A percentile compares a stretch with the other conserved stretches of the same genome.
Conservation (phyloP, 2,797 vertebrate genomes). For the Artibeus jamaicensis region DNA sequence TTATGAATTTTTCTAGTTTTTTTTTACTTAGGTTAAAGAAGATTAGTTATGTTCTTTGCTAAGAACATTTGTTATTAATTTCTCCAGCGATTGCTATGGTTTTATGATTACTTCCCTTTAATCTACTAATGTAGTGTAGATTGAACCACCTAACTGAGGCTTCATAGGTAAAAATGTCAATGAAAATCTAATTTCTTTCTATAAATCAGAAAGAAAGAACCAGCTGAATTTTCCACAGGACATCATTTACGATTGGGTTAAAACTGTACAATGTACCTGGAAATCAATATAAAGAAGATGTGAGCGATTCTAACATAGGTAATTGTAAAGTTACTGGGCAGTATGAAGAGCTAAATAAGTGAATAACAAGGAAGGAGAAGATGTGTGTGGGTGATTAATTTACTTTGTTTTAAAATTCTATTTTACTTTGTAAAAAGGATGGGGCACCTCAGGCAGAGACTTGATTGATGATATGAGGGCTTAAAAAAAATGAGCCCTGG, state of each 20-base stretch:
- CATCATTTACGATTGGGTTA: not conserved
- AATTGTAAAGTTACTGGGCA: not conserved
- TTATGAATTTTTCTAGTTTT: not conserved
- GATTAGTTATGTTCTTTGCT: not conserved
- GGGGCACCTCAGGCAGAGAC: not conserved
- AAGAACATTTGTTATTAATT: not conserved
- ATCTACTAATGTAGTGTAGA: not conserved
- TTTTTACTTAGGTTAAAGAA: not conserved
- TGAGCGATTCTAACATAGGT: not conserved
- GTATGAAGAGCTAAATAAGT: not conserved
- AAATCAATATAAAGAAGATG: not conserved
- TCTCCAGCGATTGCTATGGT: not conserved
- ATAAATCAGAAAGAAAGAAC: not conserved
- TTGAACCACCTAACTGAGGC: not conserved
- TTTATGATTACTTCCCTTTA: not conserved
- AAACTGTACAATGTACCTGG: no score
- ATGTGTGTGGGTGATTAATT: not conserved
- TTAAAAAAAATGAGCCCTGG: not conserved
- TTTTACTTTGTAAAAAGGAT: no score
- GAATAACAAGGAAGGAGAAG: not conserved
- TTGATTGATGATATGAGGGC: not conserved
- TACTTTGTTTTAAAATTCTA: not conserved
- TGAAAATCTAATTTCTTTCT: not conserved
- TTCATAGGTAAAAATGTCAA: not conserved
- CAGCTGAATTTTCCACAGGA: not conserved